Evolutionary conservation across 2,797 vertebrate species (phyloP), one percentile per base, ranked within the genome.

Genomic region (Acanthopagrus latus): DNA sequence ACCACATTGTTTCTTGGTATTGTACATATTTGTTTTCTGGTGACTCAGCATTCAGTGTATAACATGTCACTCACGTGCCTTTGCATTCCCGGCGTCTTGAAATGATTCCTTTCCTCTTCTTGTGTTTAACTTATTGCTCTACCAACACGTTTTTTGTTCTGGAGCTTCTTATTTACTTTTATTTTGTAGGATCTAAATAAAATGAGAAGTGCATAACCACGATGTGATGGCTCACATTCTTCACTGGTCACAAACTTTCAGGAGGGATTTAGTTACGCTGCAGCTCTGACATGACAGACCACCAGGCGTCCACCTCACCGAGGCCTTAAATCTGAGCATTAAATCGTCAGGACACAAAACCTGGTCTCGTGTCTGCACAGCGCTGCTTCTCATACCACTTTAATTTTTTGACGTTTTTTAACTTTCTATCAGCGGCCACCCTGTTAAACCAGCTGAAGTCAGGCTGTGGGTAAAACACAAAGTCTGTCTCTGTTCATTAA

Each of bases 41-140:
- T 85, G 75, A 84, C 76, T 86, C 88, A 84, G 85, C 83, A 84
- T 75, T 55, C 50, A 43, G 43, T 64, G 68, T 43, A 51, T 81
- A 86, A 89, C 86, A 68, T 63, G 86, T 89, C 80, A 71, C 83
- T 82, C 64, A 65, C 18, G 43, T 82, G 76, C 78, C 78, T 85
- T 86, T 41, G 21, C 76, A 56, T 81, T 65, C 67, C 56, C 44
- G 13, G 55, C 82, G 54, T 85, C 72, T 81, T 76, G 75, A 66
- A 75, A 78, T 80, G 76, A 86, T 86, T 90, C 81, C 72, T 82
- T 69, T 83, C 60, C 44, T 85, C 68, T 76, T 71, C 82, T 70
- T 81, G 67, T 91, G 67, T 91, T 94, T 94, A 94, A 95, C 91
- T 94, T 95, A 94, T 93, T 94, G 86, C 84, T 93, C 80, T 88